Conservation (phyloP, 2,113 vertebrate species). For the Hemibates koningsi region DNA sequence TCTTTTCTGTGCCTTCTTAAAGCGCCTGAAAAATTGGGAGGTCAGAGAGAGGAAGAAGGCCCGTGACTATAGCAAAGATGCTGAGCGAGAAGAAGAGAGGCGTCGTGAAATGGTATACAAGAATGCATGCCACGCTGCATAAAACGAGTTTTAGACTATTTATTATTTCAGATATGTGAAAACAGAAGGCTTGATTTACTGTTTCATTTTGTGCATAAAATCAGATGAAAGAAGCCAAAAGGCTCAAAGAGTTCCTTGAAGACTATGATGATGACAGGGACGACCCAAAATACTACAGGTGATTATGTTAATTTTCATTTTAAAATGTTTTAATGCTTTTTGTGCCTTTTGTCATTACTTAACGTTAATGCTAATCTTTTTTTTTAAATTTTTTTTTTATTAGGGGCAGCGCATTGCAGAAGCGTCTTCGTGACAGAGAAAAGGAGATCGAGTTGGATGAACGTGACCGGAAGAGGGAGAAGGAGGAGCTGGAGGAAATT, state of each 20-base stretch:
- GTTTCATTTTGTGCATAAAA: not conserved
- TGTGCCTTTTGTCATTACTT: not conserved
- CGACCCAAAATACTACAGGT: constrained; percentile 97
- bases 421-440: constrained; percentile 92
- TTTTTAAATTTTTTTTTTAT: not conserved
- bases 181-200: not conserved
- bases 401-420: constrained; percentile 96
- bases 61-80: constrained; percentile 88
- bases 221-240: constrained; percentile 96
- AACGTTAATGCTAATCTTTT: not conserved
- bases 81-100: constrained; percentile 87
- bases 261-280: constrained; percentile 98
- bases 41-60: constrained; percentile 92
- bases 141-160: not conserved
- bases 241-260: constrained; percentile 96
- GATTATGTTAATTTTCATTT: not conserved
- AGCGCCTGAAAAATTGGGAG: constrained; percentile 96
- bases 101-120: constrained; percentile 82
- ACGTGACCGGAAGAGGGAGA: constrained; percentile 92
- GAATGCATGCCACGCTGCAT: not conserved
- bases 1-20: not conserved
- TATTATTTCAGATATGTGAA: not conserved
- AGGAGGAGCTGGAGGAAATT: constrained; percentile 96
- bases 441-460: constrained; percentile 97
- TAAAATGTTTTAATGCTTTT: not conserved